phyloP scores from a whole-genome alignment of 2,113 vertebrate species.

The Phycodurus eques region DNA sequence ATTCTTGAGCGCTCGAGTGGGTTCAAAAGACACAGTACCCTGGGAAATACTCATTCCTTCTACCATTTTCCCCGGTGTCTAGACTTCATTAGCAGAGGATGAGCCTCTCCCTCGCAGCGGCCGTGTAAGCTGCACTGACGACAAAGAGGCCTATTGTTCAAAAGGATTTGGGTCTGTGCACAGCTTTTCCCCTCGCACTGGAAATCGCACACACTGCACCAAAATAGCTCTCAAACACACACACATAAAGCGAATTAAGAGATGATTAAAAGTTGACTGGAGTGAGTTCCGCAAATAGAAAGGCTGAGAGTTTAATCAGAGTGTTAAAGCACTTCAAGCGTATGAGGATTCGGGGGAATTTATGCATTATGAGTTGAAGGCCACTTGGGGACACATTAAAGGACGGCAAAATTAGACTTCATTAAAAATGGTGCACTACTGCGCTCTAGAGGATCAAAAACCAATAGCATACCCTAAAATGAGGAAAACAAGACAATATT shows the following conservation, averaged over 20 bases:
- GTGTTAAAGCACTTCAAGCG: conserved; percentile 22
- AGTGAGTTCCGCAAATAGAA: conserved; percentile 32
- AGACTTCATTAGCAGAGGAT: not conserved
- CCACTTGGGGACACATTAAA: conserved; percentile 13
- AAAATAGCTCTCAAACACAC: conserved; percentile 30
- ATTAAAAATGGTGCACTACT: conserved; percentile 25
- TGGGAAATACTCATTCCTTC: not conserved
- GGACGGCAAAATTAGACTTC: conserved; percentile 5
- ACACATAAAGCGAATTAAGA: conserved; percentile 31
- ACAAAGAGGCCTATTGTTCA: conserved; percentile 41
- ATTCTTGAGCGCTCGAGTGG: conserved; percentile 30
- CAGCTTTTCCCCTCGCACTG: conserved; percentile 14
- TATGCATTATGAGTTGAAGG: not conserved
- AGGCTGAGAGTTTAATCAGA: conserved; percentile 24
- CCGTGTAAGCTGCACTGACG: conserved; percentile 5
- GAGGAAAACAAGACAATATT: not conserved
- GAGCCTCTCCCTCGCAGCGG: conserved; percentile 10
- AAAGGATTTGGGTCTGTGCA: conserved; percentile 33
- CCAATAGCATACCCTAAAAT: not conserved
- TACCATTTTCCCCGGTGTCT: not conserved
- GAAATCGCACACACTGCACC: conserved; percentile 26
- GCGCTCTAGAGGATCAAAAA: conserved; percentile 43
- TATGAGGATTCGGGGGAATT: conserved; percentile 5
- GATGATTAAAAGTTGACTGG: conserved; percentile 25
- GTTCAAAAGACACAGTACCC: not conserved